Evolutionary conservation across 2,113 vertebrate species (phyloP), one percentile per base, ranked within the genome.

Genomic region (Chaenogobius annularis): DNA sequence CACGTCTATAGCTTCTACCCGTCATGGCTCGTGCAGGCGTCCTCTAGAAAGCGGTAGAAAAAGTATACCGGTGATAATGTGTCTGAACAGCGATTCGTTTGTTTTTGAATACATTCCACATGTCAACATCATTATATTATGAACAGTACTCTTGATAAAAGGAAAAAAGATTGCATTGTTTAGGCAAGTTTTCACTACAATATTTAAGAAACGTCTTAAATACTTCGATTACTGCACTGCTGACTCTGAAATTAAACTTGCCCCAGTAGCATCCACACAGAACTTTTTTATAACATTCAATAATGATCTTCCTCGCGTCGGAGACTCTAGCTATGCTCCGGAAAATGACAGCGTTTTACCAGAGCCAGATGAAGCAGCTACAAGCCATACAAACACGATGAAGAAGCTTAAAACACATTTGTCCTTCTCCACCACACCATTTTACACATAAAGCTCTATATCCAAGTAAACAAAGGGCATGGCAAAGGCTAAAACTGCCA

Each of bases 101-200:
- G 72, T 58, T 70, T 85, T 70, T 82, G 75, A 71, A 69, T 90
- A 92, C 89, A 92, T 91, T 92, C 90, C 87, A 92, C 89, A 91
- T 75, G 91, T 92, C 91, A 88, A 90, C 83, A 63, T 88, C 82
- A 14, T 87, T 88, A 87, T 83, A 85, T 82, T 50, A 50, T 50
- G n/a, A 90, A 92, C 89, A 90, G 90, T 91, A 90, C 91, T 92
- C 80, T 35, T 77, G 88, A 91, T 90, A 90, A 80, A 90, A 81
- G 56, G 35, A 84, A 31, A 84, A 78, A 83, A 81, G 85, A 86
- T 90, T 91, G 91, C 91, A 90, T 90, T 91, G 91, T 84, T 86
- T 85, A 87, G 91, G 89, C 87, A 86, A 84, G 84, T 35, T 80
- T 87, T 80, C 79, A 90, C 90, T 86, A 90, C 80, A 54, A 85